Conservation (phyloP, 2,113 vertebrate genomes). For the Pungitius pungitius region DNA sequence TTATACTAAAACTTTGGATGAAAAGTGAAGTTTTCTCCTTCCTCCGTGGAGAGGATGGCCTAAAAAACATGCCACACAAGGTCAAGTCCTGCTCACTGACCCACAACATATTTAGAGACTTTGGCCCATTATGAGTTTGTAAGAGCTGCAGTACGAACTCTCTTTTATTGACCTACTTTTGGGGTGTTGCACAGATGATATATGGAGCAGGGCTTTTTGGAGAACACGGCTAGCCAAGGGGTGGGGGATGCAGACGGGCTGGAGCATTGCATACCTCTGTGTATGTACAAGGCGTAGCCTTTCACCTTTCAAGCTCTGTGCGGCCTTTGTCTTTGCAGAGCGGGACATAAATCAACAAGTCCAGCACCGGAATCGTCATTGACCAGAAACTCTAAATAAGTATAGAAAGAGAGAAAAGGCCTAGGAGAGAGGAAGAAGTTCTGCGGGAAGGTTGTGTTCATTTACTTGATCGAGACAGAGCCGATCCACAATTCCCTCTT, state of each 20-base stretch:
- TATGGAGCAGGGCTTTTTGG: constrained; percentile 59
- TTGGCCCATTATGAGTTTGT: constrained; percentile 48
- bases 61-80: constrained; percentile 40
- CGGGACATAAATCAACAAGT: constrained; percentile 65
- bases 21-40: constrained; percentile 16
- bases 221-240: constrained; percentile 36
- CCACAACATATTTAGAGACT: constrained; percentile 45
- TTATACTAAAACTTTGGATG: constrained; percentile 17
- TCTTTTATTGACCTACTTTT: constrained; percentile 78
- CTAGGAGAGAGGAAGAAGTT: constrained; percentile 12
- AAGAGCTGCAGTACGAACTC: constrained; percentile 52
- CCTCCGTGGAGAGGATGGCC: constrained; percentile 25
- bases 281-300: constrained; percentile 68
- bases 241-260: constrained; percentile 35
- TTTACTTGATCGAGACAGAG: constrained; percentile 23
- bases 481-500: constrained; percentile 38
- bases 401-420: constrained; percentile 9
- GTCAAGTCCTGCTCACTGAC: constrained; percentile 37
- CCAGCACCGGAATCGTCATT: constrained; percentile 43
- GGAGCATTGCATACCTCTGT: constrained; percentile 66
- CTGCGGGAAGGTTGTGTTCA: constrained; percentile 22
- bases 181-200: constrained; percentile 67
- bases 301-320: constrained; percentile 69
- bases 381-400: constrained; percentile 24
- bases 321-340: constrained; percentile 67